These are phyloP conservation scores for Lasioglossum morio DNA, from an alignment of 2,888 invertebrate genomes.

Conservation along the genomic window DNA sequence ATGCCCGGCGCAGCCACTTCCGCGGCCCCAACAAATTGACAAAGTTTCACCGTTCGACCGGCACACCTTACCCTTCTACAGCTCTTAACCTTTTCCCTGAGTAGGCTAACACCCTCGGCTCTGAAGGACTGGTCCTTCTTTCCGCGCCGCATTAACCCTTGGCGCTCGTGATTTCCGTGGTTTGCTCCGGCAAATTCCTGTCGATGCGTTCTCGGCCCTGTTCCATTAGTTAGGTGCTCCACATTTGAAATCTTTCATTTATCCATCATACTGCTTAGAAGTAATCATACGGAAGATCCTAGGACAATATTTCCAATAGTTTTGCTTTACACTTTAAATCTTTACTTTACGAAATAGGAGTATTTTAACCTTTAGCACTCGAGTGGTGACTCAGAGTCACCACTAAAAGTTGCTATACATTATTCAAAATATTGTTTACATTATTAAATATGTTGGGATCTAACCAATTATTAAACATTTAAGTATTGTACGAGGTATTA, in stretches of 20 bases:
- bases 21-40: slow-evolving; percentile 55
- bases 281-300: background rate
- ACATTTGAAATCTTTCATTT: background rate
- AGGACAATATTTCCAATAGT: too few relatives aligned
- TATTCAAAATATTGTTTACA: too few relatives aligned
- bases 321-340: too few relatives aligned
- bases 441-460: too few relatives aligned
- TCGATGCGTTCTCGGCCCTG: background rate
- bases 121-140: background rate
- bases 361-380: too few relatives aligned
- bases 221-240: background rate
- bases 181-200: background rate
- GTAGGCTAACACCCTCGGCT: slow-evolving; percentile 7
- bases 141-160: background rate
- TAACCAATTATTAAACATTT: too few relatives aligned
- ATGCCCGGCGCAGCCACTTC: slow-evolving; percentile 25
- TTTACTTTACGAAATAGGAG: too few relatives aligned
- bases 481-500: too few relatives aligned
- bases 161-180: background rate
- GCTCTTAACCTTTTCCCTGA: slow-evolving; percentile 6
- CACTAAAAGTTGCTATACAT: too few relatives aligned
- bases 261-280: background rate
- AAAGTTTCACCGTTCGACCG: slow-evolving; percentile 44
- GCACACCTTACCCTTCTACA: background rate
- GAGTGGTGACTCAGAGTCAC: too few relatives aligned